Percentiles rank a stretch among this genome's conserved stretches.
Conservation (phyloP, 2,888 invertebrate species). For the Drosophila fungiperda region DNA sequence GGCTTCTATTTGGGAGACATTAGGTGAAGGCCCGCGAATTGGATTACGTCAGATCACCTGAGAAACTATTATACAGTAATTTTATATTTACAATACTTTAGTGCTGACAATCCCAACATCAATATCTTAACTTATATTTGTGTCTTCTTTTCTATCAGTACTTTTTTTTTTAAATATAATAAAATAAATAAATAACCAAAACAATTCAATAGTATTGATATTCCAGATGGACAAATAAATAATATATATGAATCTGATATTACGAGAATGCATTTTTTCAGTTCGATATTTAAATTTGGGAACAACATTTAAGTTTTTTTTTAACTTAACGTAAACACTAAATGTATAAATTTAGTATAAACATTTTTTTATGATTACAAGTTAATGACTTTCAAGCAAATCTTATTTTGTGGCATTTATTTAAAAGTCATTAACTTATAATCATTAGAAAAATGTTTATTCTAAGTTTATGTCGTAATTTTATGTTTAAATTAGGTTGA, state of each 20-base stretch:
- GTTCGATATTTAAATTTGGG: neutral
- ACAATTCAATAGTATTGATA: neutral
- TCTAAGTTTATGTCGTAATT: neutral
- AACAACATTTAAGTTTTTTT: neutral
- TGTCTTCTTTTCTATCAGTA: neutral
- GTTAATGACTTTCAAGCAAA: neutral
- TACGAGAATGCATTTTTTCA: neutral
- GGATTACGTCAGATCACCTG: constrained; percentile 45
- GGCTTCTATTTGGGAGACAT: constrained; percentile 48
- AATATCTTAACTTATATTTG: neutral
- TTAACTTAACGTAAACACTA: neutral
- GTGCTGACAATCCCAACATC: neutral
- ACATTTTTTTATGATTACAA: neutral
- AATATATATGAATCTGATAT: neutral
- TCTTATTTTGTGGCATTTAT: neutral
- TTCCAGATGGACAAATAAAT: neutral
- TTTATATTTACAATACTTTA: neutral
- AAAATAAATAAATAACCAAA: neutral
- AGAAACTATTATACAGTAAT: neutral
- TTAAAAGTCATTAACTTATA: neutral
- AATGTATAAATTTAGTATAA: neutral
- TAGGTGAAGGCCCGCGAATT: constrained; percentile 8
- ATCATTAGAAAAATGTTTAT: neutral
- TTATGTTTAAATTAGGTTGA: neutral
- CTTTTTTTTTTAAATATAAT: neutral